Evolutionary conservation across 1,140 invertebrate genomes (phyloP), one percentile per base, ranked within the genome.

Genomic region (Leptinotarsa defecta): DNA sequence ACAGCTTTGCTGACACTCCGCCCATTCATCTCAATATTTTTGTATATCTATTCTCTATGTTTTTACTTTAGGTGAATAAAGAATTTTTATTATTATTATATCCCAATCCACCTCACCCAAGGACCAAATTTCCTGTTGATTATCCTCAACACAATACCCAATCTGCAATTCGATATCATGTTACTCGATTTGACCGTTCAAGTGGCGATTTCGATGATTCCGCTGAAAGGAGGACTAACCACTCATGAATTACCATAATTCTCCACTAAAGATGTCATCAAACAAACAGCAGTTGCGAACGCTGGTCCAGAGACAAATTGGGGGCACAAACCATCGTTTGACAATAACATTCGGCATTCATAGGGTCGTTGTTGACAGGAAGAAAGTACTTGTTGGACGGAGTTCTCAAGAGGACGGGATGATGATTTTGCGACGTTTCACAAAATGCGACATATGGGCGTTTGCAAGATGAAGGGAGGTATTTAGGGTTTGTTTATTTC

Each of bases 301-400:
- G 64, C 22, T 62, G 74, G 62, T 34, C 49, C 70, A 5, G 61
- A 62, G 74, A 76, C 74, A 76, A 76, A 76, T 76, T 76, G 70
- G 74, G 74, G 69, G 63, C 74, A 61, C 61, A 67, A 19, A 57
- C 52, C 52, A 57, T 57, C 52, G n/a, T 57, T 57, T 19, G n/a
- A 57, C 65, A 48, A 48, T 49, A 22, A 57, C 34, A 48, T 67
- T 69, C 52, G 34, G n/a, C 48, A 49, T 19, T 24, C 64, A 64
- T 48, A 67, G 70, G 73, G 73, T 69, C 73, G 15, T 68, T 22
- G 65, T 48, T 52, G 70, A 77, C 76, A 77, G 76, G 76, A 77
- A 77, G 48, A 71, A 74, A 74, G 71, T 74, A 77, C 76, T 77
- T 74, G 76, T 74, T 72, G 57, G 68, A 67, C 6, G 52, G 52